These are phyloP conservation scores for Tragelaphus imberbis DNA, from an alignment of 2,113 vertebrate species.

Conservation along the genomic window DNA sequence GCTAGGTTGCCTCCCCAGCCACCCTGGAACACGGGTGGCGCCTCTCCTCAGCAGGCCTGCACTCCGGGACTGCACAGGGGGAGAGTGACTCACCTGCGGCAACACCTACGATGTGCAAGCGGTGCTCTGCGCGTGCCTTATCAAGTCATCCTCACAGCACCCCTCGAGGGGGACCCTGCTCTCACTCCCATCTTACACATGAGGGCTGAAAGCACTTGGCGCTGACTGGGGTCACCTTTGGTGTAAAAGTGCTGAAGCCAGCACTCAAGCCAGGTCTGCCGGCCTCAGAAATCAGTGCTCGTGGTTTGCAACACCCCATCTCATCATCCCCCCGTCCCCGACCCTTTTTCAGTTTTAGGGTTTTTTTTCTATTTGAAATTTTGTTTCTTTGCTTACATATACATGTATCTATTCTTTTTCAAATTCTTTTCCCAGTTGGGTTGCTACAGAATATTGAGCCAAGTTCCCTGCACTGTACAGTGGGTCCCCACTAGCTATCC, in stretches of 20 bases:
- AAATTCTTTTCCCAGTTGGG: not conserved
- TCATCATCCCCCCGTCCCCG: rapidly evolving
- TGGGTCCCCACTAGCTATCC: not conserved
- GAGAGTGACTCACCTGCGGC: not conserved
- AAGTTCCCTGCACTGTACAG: not conserved
- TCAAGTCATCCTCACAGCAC: rapidly evolving
- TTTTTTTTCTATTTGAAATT: not conserved
- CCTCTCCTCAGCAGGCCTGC: not conserved
- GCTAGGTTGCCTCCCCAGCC: not conserved
- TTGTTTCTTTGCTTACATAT: not conserved
- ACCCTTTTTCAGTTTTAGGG: not conserved
- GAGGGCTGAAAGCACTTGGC: not conserved
- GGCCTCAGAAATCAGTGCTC: not conserved
- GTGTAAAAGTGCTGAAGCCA: not conserved
- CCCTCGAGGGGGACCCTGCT: not conserved
- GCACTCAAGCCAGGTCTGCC: not conserved
- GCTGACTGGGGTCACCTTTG: not conserved
- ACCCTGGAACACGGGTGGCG: not conserved
- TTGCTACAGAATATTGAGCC: not conserved
- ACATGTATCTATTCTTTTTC: not conserved
- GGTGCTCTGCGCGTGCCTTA: rapidly evolving
- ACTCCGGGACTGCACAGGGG: not conserved
- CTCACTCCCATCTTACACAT: not conserved
- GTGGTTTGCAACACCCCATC: rapidly evolving
- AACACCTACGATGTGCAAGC: too few relatives aligned